Conservation (phyloP, 2,797 vertebrate species). For the Protonibea diacanthus region DNA sequence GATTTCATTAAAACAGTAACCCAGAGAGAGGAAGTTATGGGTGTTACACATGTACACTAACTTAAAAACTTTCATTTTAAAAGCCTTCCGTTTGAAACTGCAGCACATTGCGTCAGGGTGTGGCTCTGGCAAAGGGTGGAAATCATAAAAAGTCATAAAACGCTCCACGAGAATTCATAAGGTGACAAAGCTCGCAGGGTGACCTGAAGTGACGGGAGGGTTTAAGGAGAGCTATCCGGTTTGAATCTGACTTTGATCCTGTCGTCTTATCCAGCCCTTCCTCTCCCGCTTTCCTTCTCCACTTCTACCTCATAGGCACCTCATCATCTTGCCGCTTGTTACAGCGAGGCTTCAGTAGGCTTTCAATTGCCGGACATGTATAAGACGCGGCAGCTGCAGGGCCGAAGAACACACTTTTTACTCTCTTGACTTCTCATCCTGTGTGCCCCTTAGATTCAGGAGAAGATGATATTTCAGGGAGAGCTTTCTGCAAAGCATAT, state of each 20-base stretch:
- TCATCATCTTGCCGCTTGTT: slow-evolving; percentile 72
- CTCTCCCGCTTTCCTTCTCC: slow-evolving; percentile 47
- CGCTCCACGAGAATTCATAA: slow-evolving; percentile 65
- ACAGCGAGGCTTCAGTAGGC: slow-evolving; percentile 47
- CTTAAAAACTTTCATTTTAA: slow-evolving; percentile 19
- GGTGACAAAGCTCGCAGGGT: slow-evolving; percentile 63
- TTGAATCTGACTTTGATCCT: slow-evolving; percentile 61
- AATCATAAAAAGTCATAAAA: slow-evolving; percentile 49
- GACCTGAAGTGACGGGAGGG: slow-evolving; percentile 58
- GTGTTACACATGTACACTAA: slow-evolving; percentile 3
- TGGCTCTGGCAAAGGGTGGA: slow-evolving; percentile 31
- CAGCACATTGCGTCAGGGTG: slow-evolving; percentile 32
- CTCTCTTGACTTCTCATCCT: slow-evolving; percentile 35
- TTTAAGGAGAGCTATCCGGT: slow-evolving; percentile 60
- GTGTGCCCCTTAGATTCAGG: slow-evolving; percentile 19
- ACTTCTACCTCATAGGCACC: slow-evolving; percentile 75
- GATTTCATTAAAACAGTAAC: slow-evolving; percentile 39
- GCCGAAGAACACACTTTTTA: slow-evolving; percentile 17
- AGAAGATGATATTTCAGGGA: slow-evolving; percentile 63
- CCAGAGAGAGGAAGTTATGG: not conserved
- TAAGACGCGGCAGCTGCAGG: slow-evolving; percentile 61
- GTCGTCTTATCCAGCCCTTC: slow-evolving; percentile 55
- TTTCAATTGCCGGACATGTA: slow-evolving; percentile 48
- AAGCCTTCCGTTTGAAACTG: slow-evolving; percentile 36
- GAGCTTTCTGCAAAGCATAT: slow-evolving; percentile 74